Evolutionary conservation across 2,797 vertebrate species (phyloP), one percentile per base, ranked within the genome.

Genomic region (Platyrinchus mystaceus): DNA sequence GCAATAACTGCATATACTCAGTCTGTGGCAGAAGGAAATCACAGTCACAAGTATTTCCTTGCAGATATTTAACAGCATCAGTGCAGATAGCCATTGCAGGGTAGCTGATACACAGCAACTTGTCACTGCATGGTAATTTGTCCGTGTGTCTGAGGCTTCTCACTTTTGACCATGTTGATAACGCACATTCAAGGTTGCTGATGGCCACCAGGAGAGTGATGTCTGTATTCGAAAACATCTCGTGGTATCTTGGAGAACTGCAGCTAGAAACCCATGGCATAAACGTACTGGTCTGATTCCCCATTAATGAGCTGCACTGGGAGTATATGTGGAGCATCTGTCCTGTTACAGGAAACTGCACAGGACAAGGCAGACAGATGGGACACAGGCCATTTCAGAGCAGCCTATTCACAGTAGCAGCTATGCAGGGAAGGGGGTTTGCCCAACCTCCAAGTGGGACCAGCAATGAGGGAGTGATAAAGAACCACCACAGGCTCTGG

Each of bases 391-490:
- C 36, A 10, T 63, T 67, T 49, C 39, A 46, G 55, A 21, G n/a
- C 39, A 23, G 14, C 17, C 27, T 47, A 16, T 59, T 27, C n/a
- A 37, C 21, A 28, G 53, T 44, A 62, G 80, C 18, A 67, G 34
- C 73, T 64, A 17, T 56, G 58, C n/a, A n/a, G 43, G 63, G 43
- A 46, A 74, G 17, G 15, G 8, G 14, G 9, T 23, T 7, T 11
- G 18, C 24, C 41, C 0, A 5, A 1, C 11, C 21, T 43, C 30
- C 9, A 4, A 26, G 28, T 44, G 4, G 53, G n/a, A 49, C 34
- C 1, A 3, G 41, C 52, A 21, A 43, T 9, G 23, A 52, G 41
- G 32, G 24, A 91, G 43, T 0, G 1, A 41, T 24, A 39, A 59
- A 60, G 19, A 14, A 17, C 58, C 32, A 8, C 18, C 26, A 7